These are phyloP conservation scores for Hiodon alosoides DNA, from an alignment of 2,113 vertebrate genomes.

Conservation along the genomic window DNA sequence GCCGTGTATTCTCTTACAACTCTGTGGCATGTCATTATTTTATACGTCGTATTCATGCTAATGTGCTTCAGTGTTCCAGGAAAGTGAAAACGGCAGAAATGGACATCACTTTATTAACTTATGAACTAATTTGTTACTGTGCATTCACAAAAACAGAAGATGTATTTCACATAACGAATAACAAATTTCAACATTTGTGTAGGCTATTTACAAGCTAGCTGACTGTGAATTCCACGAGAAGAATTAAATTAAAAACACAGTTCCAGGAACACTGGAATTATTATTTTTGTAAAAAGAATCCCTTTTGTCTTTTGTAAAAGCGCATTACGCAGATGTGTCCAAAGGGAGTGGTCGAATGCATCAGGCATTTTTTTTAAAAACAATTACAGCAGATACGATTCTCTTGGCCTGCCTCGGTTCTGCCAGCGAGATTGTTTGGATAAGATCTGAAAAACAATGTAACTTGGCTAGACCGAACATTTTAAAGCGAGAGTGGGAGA, in stretches of 20 bases:
- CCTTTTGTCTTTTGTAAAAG: constrained; percentile 36
- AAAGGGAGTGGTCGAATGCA: constrained; percentile 37
- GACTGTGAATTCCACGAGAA: too few species aligned
- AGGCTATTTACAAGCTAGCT: too few species aligned
- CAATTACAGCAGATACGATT: constrained; percentile 37
- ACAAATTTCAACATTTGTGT: too few species aligned
- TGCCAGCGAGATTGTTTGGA: constrained; percentile 37
- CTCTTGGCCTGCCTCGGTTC: constrained; percentile 31
- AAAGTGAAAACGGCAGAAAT: too few species aligned
- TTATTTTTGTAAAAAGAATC: constrained; percentile 37
- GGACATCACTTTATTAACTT: too few species aligned
- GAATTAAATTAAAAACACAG: not conserved
- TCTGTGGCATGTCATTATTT: too few species aligned
- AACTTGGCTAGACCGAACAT: not conserved
- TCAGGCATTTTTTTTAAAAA: constrained; percentile 45
- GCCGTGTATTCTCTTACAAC: too few species aligned
- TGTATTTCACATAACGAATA: too few species aligned
- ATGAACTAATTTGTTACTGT: too few species aligned
- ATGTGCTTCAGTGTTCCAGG: too few species aligned
- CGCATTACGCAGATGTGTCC: constrained; percentile 40
- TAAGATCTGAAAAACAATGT: constrained; percentile 42
- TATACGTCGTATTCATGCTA: too few species aligned
- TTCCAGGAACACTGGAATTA: constrained; percentile 35
- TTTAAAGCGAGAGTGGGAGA: not conserved
- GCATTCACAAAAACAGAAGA: too few species aligned